phyloP scores from a whole-genome alignment of 2,888 invertebrate genomes.

The Aproaerema taeniolella region DNA sequence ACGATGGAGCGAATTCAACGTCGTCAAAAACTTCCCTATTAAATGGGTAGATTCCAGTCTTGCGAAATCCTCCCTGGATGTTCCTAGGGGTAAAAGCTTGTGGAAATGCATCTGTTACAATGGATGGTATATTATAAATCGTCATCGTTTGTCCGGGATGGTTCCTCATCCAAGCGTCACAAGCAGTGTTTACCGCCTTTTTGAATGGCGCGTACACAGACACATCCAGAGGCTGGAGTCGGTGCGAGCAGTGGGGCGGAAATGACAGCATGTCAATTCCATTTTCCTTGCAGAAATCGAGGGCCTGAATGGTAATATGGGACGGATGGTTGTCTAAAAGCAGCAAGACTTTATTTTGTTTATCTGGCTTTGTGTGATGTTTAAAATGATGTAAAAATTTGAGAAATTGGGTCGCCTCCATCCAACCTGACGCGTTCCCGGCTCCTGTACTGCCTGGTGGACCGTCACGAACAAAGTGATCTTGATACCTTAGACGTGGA shows the following conservation, averaged over 20 bases:
- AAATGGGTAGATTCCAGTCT: slow-evolving; percentile 27
- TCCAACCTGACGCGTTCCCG: slow-evolving; percentile 30
- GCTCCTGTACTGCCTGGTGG: slow-evolving; percentile 25
- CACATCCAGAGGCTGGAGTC: slow-evolving; percentile 31
- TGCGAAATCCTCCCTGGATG: slow-evolving; percentile 25
- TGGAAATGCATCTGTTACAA: slow-evolving; percentile 24
- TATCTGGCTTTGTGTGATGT: slow-evolving; percentile 11
- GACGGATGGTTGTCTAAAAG: neutral
- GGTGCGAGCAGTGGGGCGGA: slow-evolving; percentile 33
- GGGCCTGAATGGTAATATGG: neutral
- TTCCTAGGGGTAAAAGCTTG: slow-evolving; percentile 17
- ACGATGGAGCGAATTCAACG: slow-evolving; percentile 27
- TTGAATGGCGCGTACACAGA: slow-evolving; percentile 29
- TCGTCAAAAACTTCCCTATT: slow-evolving; percentile 27
- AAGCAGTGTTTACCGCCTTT: slow-evolving; percentile 24
- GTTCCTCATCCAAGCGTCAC: slow-evolving; percentile 29
- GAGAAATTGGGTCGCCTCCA: slow-evolving; percentile 25
- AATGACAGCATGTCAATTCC: slow-evolving; percentile 33
- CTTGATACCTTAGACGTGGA: slow-evolving; percentile 23
- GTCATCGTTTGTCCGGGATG: slow-evolving; percentile 30
- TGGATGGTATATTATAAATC: slow-evolving; percentile 31
- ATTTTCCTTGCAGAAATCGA: slow-evolving; percentile 27
- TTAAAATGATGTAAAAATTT: slow-evolving; percentile 29
- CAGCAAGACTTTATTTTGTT: neutral
- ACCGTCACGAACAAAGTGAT: slow-evolving; percentile 25